phyloP scores from a whole-genome alignment of 2,797 vertebrate species.

The Varecia variegata region DNA sequence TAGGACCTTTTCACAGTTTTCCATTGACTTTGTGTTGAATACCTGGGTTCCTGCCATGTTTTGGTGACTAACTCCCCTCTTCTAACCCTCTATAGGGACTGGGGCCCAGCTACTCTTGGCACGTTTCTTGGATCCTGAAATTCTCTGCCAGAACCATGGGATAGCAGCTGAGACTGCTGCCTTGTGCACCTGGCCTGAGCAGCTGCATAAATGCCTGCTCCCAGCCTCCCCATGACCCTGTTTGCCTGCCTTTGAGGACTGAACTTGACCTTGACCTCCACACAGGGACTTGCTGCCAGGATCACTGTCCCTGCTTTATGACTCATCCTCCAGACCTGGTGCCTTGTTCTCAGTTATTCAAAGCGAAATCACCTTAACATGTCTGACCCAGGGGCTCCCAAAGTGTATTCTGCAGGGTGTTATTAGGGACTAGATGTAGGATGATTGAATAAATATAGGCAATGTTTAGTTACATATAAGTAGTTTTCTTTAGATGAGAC shows the following conservation, averaged over 20 bases:
- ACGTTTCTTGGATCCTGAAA: neutral
- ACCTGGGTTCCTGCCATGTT: neutral
- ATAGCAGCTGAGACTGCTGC: neutral
- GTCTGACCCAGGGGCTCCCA: neutral
- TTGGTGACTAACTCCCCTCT: neutral
- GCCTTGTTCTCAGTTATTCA: neutral
- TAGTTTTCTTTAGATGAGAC: neutral
- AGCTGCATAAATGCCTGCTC: neutral
- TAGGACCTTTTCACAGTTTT: neutral
- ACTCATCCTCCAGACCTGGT: neutral
- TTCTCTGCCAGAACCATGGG: neutral
- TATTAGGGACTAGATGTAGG: neutral
- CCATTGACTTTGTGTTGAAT: neutral
- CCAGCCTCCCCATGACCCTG: neutral
- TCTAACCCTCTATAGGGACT: neutral
- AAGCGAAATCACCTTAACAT: neutral
- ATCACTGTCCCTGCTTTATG: neutral
- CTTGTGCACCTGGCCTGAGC: neutral
- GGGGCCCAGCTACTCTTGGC: neutral
- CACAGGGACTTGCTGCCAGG: neutral
- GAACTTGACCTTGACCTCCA: neutral
- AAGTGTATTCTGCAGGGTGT: neutral
- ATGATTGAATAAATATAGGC: neutral
- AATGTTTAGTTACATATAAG: neutral
- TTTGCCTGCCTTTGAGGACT: neutral